phyloP scores from a whole-genome alignment of 2,888 invertebrate species.

The Ditula angustiorana region DNA sequence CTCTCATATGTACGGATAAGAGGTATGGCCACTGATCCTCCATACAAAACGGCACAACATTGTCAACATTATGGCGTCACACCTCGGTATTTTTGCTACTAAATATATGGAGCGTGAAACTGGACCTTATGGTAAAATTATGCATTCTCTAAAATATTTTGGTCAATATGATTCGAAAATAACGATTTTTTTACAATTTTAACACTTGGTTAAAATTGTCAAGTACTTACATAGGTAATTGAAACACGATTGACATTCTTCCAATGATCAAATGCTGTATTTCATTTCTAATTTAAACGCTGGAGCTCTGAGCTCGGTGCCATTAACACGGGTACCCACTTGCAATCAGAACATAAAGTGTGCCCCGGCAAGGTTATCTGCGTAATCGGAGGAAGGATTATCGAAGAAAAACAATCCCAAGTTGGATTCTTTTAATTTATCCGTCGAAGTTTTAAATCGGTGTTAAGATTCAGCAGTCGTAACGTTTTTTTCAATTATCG shows the following conservation, averaged over 20 bases:
- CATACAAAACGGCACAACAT: no score
- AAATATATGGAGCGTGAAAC: no score
- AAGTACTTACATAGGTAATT: no score
- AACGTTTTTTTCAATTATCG: slow-evolving; percentile 79
- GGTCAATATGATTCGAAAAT: no score
- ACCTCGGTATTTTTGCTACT: no score
- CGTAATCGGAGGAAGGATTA: slow-evolving; percentile 67
- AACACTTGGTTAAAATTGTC: no score
- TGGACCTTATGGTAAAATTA: no score
- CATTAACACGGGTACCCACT: slow-evolving; percentile 70
- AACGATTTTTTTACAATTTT: no score
- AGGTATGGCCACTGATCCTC: no score
- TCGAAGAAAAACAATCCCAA: slow-evolving; percentile 73
- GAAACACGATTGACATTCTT: background rate
- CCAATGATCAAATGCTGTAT: slow-evolving; percentile 45
- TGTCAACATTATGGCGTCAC: no score
- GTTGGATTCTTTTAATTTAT: slow-evolving; percentile 81
- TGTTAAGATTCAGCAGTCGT: slow-evolving; percentile 80
- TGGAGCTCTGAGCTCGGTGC: slow-evolving; percentile 57
- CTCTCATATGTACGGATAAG: no score
- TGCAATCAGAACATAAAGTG: slow-evolving; percentile 75
- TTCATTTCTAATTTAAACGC: slow-evolving; percentile 65
- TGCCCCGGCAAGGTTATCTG: slow-evolving; percentile 75
- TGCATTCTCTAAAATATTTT: no score
- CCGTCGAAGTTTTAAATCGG: slow-evolving; percentile 80